A percentile compares a stretch with the other conserved stretches of the same genome.
phyloP scores from a whole-genome alignment of 2,113 vertebrate genomes.

The Caloenas nicobarica region DNA sequence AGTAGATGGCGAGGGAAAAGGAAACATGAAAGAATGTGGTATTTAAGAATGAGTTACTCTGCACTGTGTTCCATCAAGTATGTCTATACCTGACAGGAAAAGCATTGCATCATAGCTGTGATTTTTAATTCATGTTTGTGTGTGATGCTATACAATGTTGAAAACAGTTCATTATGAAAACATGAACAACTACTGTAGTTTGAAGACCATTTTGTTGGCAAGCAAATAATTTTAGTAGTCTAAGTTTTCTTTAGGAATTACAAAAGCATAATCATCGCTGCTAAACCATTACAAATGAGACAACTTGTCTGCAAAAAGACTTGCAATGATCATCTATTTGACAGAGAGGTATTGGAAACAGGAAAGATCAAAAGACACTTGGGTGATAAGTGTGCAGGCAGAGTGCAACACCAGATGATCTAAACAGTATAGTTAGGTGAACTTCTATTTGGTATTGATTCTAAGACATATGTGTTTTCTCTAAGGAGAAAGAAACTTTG shows the following conservation, averaged over 20 bases:
- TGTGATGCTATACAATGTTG: neutral
- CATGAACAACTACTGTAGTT: neutral
- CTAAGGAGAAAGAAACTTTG: neutral
- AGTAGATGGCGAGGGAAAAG: rapidly evolving
- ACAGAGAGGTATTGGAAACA: neutral
- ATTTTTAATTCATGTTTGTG: neutral
- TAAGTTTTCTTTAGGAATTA: neutral
- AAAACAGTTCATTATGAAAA: neutral
- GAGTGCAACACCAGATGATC: neutral
- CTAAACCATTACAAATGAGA: neutral
- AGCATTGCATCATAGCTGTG: neutral
- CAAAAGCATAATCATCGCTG: neutral
- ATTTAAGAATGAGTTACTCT: neutral
- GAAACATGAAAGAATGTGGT: neutral
- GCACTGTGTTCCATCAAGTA: neutral
- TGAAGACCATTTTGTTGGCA: neutral
- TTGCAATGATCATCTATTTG: neutral
- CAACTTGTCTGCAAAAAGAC: neutral
- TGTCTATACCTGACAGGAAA: neutral
- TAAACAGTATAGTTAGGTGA: neutral
- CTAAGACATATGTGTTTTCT: neutral
- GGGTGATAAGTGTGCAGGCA: neutral
- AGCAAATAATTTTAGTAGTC: neutral
- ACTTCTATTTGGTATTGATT: neutral
- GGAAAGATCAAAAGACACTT: neutral